Conservation (phyloP, 2,113 vertebrate species). For the Poecilia latipinna region DNA sequence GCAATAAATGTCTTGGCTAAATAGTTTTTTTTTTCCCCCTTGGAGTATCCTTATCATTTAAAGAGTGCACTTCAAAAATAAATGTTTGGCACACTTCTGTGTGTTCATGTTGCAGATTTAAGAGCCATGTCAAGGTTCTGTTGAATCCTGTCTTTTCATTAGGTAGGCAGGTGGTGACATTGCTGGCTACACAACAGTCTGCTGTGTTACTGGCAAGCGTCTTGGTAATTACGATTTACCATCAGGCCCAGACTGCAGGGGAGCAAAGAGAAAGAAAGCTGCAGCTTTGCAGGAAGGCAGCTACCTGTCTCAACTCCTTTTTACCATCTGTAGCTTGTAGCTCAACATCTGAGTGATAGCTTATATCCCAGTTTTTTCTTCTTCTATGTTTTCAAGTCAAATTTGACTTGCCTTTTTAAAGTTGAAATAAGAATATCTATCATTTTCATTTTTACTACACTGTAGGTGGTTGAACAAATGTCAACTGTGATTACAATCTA, state of each 20-base stretch:
- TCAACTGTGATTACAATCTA: no score
- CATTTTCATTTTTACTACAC: no score
- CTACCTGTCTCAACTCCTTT: conserved; percentile 22
- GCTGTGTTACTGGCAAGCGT: conserved; percentile 57
- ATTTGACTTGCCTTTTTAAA: no score
- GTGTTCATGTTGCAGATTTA: conserved; percentile 45
- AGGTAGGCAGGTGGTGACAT: conserved; percentile 70
- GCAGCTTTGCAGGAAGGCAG: conserved; percentile 27
- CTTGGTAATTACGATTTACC: conserved; percentile 65
- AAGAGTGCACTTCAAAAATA: conserved; percentile 59
- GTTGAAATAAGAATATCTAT: no score
- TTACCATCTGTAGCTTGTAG: not conserved
- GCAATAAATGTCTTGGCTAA: conserved; percentile 56
- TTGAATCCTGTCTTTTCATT: conserved; percentile 70
- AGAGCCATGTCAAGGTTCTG: conserved; percentile 53
- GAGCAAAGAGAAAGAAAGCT: conserved; percentile 21
- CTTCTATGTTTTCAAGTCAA: not conserved
- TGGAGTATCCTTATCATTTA: conserved; percentile 42
- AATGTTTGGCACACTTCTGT: conserved; percentile 43
- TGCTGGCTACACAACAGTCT: conserved; percentile 51
- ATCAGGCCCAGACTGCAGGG: conserved; percentile 46
- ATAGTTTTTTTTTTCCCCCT: not conserved
- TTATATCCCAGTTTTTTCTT: not conserved
- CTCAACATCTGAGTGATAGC: not conserved
- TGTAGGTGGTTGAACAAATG: no score